Conservation (phyloP, 2,888 invertebrate species). For the Tethea ocularis region DNA sequence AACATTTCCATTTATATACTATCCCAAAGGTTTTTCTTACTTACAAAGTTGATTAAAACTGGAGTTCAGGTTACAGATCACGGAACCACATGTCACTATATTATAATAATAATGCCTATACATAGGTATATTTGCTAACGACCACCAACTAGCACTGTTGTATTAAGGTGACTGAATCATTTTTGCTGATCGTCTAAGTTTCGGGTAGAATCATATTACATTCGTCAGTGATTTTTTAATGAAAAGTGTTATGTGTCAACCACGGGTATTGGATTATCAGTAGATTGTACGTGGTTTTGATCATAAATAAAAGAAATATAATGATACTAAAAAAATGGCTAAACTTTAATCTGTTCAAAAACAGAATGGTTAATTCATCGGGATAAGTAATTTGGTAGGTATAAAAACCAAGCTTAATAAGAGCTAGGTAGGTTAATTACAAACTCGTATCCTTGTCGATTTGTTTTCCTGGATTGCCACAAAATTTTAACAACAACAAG, state of each 20-base stretch:
- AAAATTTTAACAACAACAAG: too few species aligned
- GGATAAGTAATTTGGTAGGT: too few species aligned
- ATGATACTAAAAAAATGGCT: too few species aligned
- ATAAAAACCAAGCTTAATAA: too few species aligned
- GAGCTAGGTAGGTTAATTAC: too few species aligned
- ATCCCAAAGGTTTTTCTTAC: not conserved
- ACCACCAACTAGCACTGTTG: conserved; percentile 35
- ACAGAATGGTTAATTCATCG: too few species aligned
- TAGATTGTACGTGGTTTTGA: not conserved
- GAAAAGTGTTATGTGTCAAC: conserved; percentile 25
- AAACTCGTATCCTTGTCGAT: too few species aligned
- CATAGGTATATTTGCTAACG: conserved; percentile 22
- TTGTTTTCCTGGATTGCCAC: too few species aligned
- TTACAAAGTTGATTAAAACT: not conserved
- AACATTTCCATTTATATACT: not conserved
- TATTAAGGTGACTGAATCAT: conserved; percentile 39
- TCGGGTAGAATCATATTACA: conserved; percentile 41
- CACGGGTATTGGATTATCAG: not conserved
- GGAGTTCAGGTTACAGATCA: conserved; percentile 23
- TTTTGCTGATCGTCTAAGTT: conserved; percentile 52
- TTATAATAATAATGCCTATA: conserved; percentile 16
- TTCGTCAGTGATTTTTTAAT: conserved; percentile 28
- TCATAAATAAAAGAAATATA: too few species aligned
- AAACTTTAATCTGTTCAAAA: too few species aligned
- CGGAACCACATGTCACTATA: conserved; percentile 28